phyloP scores from a whole-genome alignment of 2,797 vertebrate species.

The Melanotaenia maccullochi region DNA sequence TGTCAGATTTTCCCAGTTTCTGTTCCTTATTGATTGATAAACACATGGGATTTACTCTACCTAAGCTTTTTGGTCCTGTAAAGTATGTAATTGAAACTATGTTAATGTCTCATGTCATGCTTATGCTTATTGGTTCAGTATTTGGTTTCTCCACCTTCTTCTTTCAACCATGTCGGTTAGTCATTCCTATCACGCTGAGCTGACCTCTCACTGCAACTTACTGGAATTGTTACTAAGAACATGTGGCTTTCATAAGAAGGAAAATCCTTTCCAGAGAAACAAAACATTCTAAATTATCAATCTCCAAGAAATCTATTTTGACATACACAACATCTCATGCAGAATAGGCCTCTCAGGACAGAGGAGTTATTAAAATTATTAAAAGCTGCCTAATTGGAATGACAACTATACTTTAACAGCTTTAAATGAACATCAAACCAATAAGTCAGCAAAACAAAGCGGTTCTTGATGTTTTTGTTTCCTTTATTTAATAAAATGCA shows the following conservation, averaged over 20 bases:
- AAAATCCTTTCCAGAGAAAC: constrained; percentile 46
- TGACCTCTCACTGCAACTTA: constrained; percentile 55
- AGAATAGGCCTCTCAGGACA: constrained; percentile 48
- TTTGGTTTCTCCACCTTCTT: too few relatives aligned
- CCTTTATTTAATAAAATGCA: constrained; percentile 4
- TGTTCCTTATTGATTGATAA: too few relatives aligned
- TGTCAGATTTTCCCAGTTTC: too few relatives aligned
- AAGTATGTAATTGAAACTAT: too few relatives aligned
- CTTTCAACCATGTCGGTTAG: too few relatives aligned
- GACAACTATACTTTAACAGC: constrained; percentile 8
- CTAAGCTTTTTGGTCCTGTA: too few relatives aligned
- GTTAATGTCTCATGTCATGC: too few relatives aligned
- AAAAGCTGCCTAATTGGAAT: constrained; percentile 45
- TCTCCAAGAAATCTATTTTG: constrained; percentile 4
- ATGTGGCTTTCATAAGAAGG: constrained; percentile 35
- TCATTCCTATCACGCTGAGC: constrained; percentile 53
- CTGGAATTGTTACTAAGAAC: constrained; percentile 41
- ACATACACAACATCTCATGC: constrained; percentile 62
- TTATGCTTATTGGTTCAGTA: too few relatives aligned
- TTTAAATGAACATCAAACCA: constrained; percentile 38
- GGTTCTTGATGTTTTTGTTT: neutral
- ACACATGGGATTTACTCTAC: too few relatives aligned
- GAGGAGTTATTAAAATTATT: constrained; percentile 4
- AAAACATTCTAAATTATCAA: constrained; percentile 33
- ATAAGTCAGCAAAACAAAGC: constrained; percentile 39